phyloP scores from a whole-genome alignment of 2,888 invertebrate species.

The Plebejus melissa region DNA sequence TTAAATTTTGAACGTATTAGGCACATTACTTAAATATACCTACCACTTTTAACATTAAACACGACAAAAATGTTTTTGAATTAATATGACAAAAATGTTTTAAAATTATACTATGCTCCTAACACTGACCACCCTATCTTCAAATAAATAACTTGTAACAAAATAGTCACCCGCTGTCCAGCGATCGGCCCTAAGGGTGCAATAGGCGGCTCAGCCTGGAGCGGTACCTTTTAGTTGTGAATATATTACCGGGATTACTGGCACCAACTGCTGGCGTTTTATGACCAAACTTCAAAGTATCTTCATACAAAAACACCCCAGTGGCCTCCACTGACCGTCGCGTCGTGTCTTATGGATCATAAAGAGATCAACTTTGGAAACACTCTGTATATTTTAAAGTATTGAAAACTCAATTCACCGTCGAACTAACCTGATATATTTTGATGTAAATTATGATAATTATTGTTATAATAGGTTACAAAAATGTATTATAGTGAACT shows the following conservation, averaged over 20 bases:
- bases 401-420: not conserved
- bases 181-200: conserved; percentile 58
- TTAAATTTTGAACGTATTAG: too few species aligned
- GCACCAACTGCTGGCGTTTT: conserved; percentile 59
- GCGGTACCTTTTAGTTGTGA: conserved; percentile 71
- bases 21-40: not conserved
- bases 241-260: conserved; percentile 70
- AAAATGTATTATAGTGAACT: too few species aligned
- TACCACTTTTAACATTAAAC: too few species aligned
- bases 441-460: too few species aligned
- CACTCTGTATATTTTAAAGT: not conserved
- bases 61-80: too few species aligned
- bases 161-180: conserved; percentile 56
- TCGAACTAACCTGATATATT: too few species aligned
- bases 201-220: conserved; percentile 45
- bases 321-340: conserved; percentile 1
- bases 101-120: too few species aligned
- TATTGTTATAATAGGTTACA: too few species aligned
- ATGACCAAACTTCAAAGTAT: conserved; percentile 61
- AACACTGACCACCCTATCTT: conserved; percentile 6
- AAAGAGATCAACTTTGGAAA: conserved; percentile 15
- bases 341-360: not conserved
- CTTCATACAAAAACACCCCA: conserved; percentile 45
- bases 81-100: too few species aligned
- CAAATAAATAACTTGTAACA: conserved; percentile 33